phyloP scores from a whole-genome alignment of 1,140 invertebrate genomes.

The Pinna nobilis region DNA sequence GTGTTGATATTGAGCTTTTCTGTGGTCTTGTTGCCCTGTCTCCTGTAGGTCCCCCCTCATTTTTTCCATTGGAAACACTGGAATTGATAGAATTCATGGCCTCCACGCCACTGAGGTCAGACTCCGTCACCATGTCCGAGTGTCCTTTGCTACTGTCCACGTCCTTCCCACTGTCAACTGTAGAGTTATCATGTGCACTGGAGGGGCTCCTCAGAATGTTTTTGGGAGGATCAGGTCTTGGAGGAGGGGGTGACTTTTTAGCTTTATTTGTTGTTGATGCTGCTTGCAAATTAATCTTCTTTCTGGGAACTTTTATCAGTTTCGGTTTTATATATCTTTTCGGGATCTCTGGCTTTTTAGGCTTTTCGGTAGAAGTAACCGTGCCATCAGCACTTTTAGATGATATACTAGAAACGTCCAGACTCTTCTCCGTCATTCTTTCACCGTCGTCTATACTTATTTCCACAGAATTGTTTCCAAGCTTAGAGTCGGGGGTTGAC shows the following conservation, averaged over 20 bases:
- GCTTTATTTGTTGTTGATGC: conserved; percentile 12
- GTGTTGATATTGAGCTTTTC: not conserved
- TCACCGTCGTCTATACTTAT: no score
- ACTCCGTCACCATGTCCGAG: not conserved
- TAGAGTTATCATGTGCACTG: no score
- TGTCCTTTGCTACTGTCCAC: conserved; percentile 4
- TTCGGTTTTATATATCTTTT: conserved; percentile 46
- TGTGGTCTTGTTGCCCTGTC: conserved; percentile 12
- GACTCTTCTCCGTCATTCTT: no score
- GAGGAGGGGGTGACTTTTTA: conserved; percentile 31
- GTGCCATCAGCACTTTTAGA: no score
- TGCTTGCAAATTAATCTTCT: conserved; percentile 29
- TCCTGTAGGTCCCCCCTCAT: no score
- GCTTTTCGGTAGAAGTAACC: no score
- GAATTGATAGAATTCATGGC: not conserved
- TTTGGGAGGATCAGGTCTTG: conserved; percentile 33
- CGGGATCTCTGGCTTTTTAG: conserved; percentile 42
- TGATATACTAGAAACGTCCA: no score
- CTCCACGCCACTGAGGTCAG: conserved; percentile 16
- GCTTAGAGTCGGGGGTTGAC: no score
- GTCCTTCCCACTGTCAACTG: conserved; percentile 10
- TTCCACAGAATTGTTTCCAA: no score
- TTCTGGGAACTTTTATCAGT: conserved; percentile 37
- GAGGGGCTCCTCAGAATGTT: conserved; percentile 6
- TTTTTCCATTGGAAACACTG: no score